Conservation (phyloP, 2,797 vertebrate genomes). For the Eidolon dupreanum region DNA sequence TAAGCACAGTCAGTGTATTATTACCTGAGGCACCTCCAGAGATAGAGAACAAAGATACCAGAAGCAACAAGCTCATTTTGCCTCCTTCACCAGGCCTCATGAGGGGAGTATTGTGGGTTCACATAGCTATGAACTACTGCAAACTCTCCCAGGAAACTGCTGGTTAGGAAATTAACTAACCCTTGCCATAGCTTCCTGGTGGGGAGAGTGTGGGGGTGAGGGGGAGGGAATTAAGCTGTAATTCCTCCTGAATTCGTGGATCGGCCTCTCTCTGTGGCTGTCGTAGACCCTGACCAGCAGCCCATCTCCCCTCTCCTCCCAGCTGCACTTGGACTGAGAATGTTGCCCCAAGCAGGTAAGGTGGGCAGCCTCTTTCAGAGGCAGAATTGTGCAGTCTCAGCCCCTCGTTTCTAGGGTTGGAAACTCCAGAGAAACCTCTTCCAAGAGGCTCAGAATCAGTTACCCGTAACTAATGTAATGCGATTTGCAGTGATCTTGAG, state of each 20-base stretch:
- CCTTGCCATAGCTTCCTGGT: constrained; percentile 73
- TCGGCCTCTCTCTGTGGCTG: constrained; percentile 59
- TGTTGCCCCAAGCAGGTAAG: not conserved
- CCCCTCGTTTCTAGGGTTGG: constrained; percentile 22
- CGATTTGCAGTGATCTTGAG: constrained; percentile 79
- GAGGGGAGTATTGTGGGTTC: constrained; percentile 54
- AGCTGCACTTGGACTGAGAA: not conserved
- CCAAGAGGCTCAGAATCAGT: not conserved
- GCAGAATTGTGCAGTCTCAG: not conserved
- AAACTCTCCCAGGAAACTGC: constrained; percentile 69
- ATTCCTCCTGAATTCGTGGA: constrained; percentile 73
- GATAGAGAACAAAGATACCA: constrained; percentile 8
- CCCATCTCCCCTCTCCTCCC: constrained; percentile 32
- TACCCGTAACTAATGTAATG: constrained; percentile 75
- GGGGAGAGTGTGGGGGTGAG: not conserved
- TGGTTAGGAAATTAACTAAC: constrained; percentile 82
- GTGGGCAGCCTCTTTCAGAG: constrained; percentile 37
- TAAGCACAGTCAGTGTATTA: not conserved
- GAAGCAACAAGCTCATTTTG: constrained; percentile 61
- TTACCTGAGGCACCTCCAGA: not conserved
- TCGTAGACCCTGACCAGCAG: constrained; percentile 54
- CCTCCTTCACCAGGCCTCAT: constrained; percentile 27
- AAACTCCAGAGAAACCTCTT: constrained; percentile 30
- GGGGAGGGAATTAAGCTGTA: constrained; percentile 80
- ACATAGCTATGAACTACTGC: constrained; percentile 58